These are phyloP conservation scores for Semotilus atromaculatus DNA, from an alignment of 2,797 vertebrate species.

Conservation along the genomic window DNA sequence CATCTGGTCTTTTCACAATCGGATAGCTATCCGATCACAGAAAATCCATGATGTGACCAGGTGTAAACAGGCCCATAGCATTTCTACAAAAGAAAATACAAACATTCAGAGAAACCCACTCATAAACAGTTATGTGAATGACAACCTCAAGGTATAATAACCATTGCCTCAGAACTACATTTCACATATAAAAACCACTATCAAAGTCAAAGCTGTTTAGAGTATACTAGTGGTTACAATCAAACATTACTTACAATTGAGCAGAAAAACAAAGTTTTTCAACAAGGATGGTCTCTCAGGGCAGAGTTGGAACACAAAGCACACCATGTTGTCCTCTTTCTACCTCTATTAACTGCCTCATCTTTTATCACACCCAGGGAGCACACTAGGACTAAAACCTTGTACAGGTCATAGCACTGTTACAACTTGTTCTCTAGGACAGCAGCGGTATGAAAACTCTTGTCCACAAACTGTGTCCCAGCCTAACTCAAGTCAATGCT, in stretches of 20 bases:
- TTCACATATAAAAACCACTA: no score
- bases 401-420: neutral
- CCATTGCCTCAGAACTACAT: no score
- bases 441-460: neutral
- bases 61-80: no score
- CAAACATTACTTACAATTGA: neutral
- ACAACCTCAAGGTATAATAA: no score
- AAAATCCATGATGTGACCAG: no score
- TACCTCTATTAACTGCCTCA: neutral
- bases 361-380: neutral
- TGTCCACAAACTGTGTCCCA: neutral
- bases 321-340: neutral
- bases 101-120: no score
- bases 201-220: no score
- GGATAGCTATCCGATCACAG: no score
- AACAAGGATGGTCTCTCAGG: neutral
- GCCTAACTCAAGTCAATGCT: neutral
- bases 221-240: no score
- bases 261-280: neutral
- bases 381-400: neutral
- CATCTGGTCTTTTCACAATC: no score
- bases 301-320: neutral
- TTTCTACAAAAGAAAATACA: no score
- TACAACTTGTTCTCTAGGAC: neutral
- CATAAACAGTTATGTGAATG: no score